Conservation (phyloP, 2,888 invertebrate species). For the Aporophyla nigra region DNA sequence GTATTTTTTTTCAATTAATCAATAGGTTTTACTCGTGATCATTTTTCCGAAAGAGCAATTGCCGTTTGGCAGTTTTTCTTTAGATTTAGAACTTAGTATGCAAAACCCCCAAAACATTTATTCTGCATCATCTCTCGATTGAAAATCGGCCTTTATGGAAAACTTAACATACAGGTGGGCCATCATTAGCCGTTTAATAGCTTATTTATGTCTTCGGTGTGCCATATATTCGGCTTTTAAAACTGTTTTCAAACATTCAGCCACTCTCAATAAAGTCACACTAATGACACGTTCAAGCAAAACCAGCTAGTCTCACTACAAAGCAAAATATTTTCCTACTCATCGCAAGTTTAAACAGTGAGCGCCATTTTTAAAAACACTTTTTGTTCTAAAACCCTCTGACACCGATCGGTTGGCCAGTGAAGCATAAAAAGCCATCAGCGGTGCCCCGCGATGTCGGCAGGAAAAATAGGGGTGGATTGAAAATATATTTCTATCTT, state of each 20-base stretch:
- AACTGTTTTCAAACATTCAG: not conserved
- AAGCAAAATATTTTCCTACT: constrained; percentile 1
- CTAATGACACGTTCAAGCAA: not conserved
- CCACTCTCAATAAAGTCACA: not conserved
- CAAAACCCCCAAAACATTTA: not conserved
- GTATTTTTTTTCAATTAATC: no score
- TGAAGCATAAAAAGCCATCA: constrained; percentile 58
- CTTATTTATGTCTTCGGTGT: no score
- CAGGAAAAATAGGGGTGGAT: constrained; percentile 33
- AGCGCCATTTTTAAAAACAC: constrained; percentile 10
- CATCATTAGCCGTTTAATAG: not conserved
- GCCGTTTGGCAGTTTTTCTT: no score
- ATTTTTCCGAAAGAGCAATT: no score
- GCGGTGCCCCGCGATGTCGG: constrained; percentile 17
- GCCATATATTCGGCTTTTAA: not conserved
- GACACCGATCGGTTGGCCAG: constrained; percentile 25
- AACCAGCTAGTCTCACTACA: not conserved
- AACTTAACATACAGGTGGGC: not conserved
- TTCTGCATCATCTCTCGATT: no score
- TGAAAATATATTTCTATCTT: constrained; percentile 32
- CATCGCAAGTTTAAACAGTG: not conserved
- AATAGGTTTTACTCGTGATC: no score
- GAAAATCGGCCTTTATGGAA: not conserved
- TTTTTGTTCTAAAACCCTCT: constrained; percentile 36
- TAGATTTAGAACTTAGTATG: not conserved